Conservation (phyloP, 1,140 invertebrate species). For the Drosophila sturtevanti region DNA sequence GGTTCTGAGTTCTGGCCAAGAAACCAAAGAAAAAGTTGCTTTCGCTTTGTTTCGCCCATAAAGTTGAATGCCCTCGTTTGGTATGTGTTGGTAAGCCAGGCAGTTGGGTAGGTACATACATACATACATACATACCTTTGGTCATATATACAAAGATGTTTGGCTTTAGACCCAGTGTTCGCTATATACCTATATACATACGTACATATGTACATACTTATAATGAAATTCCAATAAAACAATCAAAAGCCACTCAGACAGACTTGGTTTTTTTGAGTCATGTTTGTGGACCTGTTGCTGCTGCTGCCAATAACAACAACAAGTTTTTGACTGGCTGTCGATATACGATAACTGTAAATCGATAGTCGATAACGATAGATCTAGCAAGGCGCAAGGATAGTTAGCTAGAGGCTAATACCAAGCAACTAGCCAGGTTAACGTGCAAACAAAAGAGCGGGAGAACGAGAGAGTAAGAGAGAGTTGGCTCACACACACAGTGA, state of each 20-base stretch:
- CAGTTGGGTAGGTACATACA: background rate
- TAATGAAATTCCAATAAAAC: slow-evolving; percentile 58
- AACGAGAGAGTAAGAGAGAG: background rate
- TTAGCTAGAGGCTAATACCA: background rate
- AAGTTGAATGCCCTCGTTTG: slow-evolving; percentile 71
- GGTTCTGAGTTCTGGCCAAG: background rate
- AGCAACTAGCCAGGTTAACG: slow-evolving; percentile 19
- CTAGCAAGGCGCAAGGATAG: background rate
- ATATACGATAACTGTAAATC: too few relatives aligned
- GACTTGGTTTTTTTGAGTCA: background rate
- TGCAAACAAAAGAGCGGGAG: slow-evolving; percentile 2
- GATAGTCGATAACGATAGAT: background rate
- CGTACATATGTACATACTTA: too few relatives aligned
- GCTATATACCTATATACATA: background rate
- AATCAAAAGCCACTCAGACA: slow-evolving; percentile 23
- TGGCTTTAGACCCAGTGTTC: background rate
- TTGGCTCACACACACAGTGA: background rate
- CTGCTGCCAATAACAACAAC: background rate
- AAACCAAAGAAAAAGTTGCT: slow-evolving; percentile 33
- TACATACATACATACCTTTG: background rate
- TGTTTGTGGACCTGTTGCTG: slow-evolving; percentile 1
- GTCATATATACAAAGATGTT: slow-evolving; percentile 5
- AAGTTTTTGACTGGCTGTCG: background rate
- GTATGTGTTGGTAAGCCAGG: slow-evolving; percentile 33
- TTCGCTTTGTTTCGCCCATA: slow-evolving; percentile 24